Base-by-base conservation (phyloP, 2,888 invertebrate genomes). In the Taenaris catops region DNA sequence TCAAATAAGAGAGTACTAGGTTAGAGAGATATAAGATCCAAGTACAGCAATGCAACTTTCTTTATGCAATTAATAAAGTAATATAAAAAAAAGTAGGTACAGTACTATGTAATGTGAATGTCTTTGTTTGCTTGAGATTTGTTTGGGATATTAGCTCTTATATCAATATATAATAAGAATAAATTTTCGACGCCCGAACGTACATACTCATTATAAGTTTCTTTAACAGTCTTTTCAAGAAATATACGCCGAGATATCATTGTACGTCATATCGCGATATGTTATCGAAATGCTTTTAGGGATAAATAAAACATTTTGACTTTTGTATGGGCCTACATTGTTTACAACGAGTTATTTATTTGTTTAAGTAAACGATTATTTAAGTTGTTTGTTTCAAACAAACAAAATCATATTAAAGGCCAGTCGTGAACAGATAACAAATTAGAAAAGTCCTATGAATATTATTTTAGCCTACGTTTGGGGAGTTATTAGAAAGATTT, bases 181-280 rank as follows among this genome's bases (percentile, higher is more conserved):
- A 21, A 31, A 23, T n/a, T 18, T 32, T 32, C 11, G 1, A 4
- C 2, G 8, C 6, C 10, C 10, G 8, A 31, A 9, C 8, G 12
- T 12, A 11, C 5, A 3, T 18, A 18, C 16, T 6, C 4, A 17
- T 4, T 14, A 32, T 20, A 11, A 10, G 34, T 44, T 47, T 39
- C 37, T 38, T 41, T 44, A 39, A 40, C 36, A 37, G 4, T 26
- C 4, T 24, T 21, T 36, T 34, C 10, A 27, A 17, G 10, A 27
- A 27, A 25, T 9, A 17, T n/a, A n/a, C 14, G 43, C 48, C 39
- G 34, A 44, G 46, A 50, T 53, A 55, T 48, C 43, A 38, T 49
- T 51, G 43, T 41, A 34, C 44, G 45, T 47, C 47, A 46, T 25
- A 47, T 37, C 37, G 25, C 36, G 52, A 55, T 54, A 51, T 21